These are phyloP conservation scores for Drosophila tsacasi DNA, from an alignment of 1,140 invertebrate species.

Conservation along the genomic window DNA sequence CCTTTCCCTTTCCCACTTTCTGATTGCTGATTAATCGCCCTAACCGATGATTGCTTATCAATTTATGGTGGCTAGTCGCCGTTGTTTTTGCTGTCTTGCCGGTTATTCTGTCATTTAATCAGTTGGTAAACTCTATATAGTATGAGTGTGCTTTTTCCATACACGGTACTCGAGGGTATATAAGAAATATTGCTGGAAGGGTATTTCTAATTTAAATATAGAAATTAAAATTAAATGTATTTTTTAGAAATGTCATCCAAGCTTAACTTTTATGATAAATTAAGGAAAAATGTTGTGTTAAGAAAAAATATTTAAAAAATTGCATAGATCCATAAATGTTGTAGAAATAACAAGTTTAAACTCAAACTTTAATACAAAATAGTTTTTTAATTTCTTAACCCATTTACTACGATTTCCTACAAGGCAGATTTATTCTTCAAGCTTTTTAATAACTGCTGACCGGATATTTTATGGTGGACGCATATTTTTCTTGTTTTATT, in stretches of 20 bases:
- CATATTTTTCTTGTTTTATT: background rate
- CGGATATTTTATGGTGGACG: background rate
- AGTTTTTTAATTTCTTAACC: background rate
- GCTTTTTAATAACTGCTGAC: background rate
- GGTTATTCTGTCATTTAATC: constrained; percentile 64
- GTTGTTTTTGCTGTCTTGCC: constrained; percentile 45
- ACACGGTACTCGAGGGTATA: background rate
- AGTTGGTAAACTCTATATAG: constrained; percentile 56
- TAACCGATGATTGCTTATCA: constrained; percentile 74
- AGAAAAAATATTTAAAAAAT: background rate
- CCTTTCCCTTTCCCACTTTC: constrained; percentile 1
- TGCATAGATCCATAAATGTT: background rate
- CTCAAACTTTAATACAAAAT: background rate
- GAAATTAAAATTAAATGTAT: background rate
- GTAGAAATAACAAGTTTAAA: no score
- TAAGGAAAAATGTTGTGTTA: no score
- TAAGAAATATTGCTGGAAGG: background rate
- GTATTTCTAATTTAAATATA: background rate
- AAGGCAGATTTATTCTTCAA: background rate
- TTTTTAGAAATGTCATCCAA: no score
- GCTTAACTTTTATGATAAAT: no score
- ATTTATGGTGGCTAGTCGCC: constrained; percentile 50
- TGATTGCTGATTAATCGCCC: constrained; percentile 52
- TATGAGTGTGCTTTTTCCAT: constrained; percentile 9
- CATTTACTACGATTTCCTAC: background rate